Percentiles rank a stretch among this genome's conserved stretches.
These are phyloP conservation scores for Ibycter americanus DNA, from an alignment of 2,797 vertebrate species.

Conservation along the genomic window DNA sequence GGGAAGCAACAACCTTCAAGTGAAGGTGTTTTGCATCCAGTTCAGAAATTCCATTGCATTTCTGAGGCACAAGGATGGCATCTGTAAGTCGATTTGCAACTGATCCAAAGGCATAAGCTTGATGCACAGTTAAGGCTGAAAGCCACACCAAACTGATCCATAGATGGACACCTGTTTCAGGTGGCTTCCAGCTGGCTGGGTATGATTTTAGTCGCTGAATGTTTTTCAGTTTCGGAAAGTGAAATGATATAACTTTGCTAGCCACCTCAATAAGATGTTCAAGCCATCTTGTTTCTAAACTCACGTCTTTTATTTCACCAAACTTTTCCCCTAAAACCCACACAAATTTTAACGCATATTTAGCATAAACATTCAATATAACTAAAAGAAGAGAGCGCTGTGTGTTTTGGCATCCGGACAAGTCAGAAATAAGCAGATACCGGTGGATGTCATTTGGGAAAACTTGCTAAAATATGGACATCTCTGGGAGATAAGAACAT, in stretches of 20 bases:
- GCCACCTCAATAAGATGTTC: neutral
- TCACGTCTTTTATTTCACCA: neutral
- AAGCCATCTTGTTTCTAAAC: neutral
- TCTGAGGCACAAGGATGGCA: neutral
- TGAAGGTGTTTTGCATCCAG: neutral
- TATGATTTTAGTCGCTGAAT: neutral
- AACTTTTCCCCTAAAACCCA: rapidly evolving
- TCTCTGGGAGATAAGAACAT: neutral
- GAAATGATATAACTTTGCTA: neutral
- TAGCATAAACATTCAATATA: neutral
- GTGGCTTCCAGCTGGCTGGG: neutral
- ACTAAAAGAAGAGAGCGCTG: neutral
- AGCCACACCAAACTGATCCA: neutral
- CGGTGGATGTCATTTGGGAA: neutral
- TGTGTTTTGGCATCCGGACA: neutral
- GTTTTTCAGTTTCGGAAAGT: neutral
- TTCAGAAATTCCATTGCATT: neutral
- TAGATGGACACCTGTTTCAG: rapidly evolving
- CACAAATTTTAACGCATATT: neutral
- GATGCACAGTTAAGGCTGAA: neutral
- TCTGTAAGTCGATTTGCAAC: neutral
- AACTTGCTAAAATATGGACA: neutral
- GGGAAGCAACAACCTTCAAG: neutral
- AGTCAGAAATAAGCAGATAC: neutral
- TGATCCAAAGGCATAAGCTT: neutral